Base-by-base conservation (phyloP, 2,797 vertebrate species). In the Neosilurus mollespiculum region DNA sequence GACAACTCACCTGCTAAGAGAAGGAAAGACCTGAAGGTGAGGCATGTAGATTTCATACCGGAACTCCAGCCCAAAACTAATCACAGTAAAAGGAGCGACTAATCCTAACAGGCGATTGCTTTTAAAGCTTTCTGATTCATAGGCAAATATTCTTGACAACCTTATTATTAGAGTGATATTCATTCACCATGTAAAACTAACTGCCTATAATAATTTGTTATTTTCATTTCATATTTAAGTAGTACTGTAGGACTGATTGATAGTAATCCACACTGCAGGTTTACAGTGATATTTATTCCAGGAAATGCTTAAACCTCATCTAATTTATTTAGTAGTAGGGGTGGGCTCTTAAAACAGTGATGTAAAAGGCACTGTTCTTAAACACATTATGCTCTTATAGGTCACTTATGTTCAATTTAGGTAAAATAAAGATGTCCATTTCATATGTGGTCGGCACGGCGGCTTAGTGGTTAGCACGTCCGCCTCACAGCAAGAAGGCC, bases 1-100 rank as follows among this genome's bases (percentile, higher is more conserved):
- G 71, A 82, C 80, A 78, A 59, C 76, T 82, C 75, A 65, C 64
- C 58, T 71, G 70, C 65, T 82, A 37, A 66, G 51, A 80, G 49
- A 59, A 78, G 18, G n/a, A 58, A 67, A 86, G 51, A 37, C 2
- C 49, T 24, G 26, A n/a, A 73, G 71, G 81, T 66, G 43, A 81
- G 43, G 58, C 26, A 72, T 20, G 24, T 30, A 85, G n/a, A 62
- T 10, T 9, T 15, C 53, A 16, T 79, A n/a, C n/a, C n/a, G n/a
- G n/a, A n/a, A 65, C 65, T 24, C n/a, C 73, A 24, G 34, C 20
- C 12, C 26, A 75, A 67, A 75, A 75, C n/a, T 59, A 79, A 78
- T n/a, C 22, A 62, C 4, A 54, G 30, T 24, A 49, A 30, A 9
- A 24, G 12, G 9, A 65, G 9, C n/a, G n/a, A n/a, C 49, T 20